Evolutionary conservation across 2,797 vertebrate species (phyloP), one percentile per base, ranked within the genome.

Genomic region (Girardinus metallicus): DNA sequence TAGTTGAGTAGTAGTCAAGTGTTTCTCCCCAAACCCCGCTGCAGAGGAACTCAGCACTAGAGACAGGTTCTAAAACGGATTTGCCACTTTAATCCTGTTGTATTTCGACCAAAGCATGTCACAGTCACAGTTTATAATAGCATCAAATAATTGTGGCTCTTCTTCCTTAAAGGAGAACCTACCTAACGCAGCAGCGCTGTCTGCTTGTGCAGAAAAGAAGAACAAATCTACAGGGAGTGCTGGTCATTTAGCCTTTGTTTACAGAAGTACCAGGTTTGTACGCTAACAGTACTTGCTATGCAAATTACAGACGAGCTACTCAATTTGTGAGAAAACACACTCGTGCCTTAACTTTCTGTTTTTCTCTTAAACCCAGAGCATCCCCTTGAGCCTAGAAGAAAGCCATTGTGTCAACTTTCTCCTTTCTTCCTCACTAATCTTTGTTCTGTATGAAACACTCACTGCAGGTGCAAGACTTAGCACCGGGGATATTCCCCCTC

Each of bases 401-500:
- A 87, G 78, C 76, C 86, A 82, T 36, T 62, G 57, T 74, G 84
- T 86, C 84, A 90, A 80, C 75, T 78, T 73, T 79, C 78, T 76
- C 49, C 75, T 74, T 77, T 86, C 78, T 81, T 72, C 80, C 53
- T 41, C 55, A 79, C 81, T 88, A 78, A 85, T 88, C 85, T 90
- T 83, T 87, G 76, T 82, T 83, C 66, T 76, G 73, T 78, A 79
- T 77, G 79, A 89, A 91, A 82, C 81, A 74, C 73, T 51, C 74
- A 73, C 75, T 64, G 81, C 78, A 92, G 88, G 84, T 89, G 84
- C 83, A 76, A 73, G 82, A 88, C 84, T 87, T 75, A 88, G 81
- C 71, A 83, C 82, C 82, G 75, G 75, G 79, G 75, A 86, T 79
- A 82, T 77, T 83, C 60, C 70, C 71, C 76, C 84, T 80, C 80